Evolutionary conservation across 2,888 invertebrate species (phyloP).

Genomic region (Mythimna ferrago): DNA sequence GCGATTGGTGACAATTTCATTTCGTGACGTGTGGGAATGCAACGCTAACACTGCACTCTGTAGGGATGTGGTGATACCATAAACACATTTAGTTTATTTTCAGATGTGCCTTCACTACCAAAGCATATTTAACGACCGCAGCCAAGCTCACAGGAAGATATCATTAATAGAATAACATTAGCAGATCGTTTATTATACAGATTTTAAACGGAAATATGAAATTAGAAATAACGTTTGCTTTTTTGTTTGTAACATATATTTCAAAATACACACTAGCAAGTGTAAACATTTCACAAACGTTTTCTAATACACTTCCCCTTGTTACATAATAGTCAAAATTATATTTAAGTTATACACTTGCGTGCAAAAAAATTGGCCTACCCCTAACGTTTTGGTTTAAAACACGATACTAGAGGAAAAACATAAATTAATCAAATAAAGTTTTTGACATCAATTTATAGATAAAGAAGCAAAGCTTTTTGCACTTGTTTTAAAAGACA

Average conservation of each 20-base stretch:
- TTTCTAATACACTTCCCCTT: constrained; percentile 39
- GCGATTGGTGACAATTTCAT: constrained; percentile 54
- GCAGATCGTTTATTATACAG: constrained; percentile 80
- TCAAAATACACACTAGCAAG: constrained; percentile 50
- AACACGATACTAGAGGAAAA: too few relatives aligned
- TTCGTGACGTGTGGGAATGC: constrained; percentile 65
- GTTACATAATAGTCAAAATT: constrained; percentile 24
- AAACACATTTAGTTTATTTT: constrained; percentile 85
- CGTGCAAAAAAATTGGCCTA: too few relatives aligned
- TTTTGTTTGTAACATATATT: constrained; percentile 70
- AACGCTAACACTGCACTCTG: constrained; percentile 45
- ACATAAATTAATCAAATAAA: too few relatives aligned
- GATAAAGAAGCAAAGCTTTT: too few relatives aligned
- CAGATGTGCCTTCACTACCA: constrained; percentile 75
- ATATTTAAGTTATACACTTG: constrained; percentile 24
- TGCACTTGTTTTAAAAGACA: too few relatives aligned
- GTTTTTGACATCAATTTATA: too few relatives aligned
- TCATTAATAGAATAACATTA: constrained; percentile 86
- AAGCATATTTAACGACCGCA: constrained; percentile 78
- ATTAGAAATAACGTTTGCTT: constrained; percentile 73
- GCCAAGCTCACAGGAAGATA: constrained; percentile 82
- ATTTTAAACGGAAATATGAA: constrained; percentile 79
- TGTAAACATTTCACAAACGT: constrained; percentile 54
- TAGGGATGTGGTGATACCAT: constrained; percentile 72
- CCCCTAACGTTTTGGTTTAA: too few relatives aligned